A percentile compares a stretch with the other conserved stretches of the same genome.
Conservation (phyloP, 2,888 invertebrate genomes). For the Myopa tessellatipennis region DNA sequence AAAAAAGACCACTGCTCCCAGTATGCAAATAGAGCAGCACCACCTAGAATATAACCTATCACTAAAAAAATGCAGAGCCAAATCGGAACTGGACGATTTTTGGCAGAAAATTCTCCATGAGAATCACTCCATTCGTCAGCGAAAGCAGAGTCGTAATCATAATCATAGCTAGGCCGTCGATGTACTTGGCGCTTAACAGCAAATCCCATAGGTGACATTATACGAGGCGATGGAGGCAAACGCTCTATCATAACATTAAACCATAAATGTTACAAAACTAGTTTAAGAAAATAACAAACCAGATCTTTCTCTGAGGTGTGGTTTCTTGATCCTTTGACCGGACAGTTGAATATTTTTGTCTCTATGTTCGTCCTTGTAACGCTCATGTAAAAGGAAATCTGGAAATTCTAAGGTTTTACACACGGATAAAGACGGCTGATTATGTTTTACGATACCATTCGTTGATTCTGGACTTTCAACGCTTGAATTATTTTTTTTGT, state of each 20-base stretch:
- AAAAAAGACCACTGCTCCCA: constrained; percentile 90
- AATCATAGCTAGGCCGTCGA: constrained; percentile 68
- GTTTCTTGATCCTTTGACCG: constrained; percentile 42
- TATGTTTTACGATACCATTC: not conserved
- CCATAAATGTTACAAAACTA: not conserved
- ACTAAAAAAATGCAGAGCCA: constrained; percentile 90
- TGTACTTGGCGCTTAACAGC: constrained; percentile 73
- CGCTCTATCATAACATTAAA: constrained; percentile 44
- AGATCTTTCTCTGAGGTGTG: constrained; percentile 47
- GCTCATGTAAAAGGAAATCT: no score
- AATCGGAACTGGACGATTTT: constrained; percentile 81
- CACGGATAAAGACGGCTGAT: not conserved
- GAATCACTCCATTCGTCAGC: constrained; percentile 70
- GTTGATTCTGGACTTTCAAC: constrained; percentile 34
- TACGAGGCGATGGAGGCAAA: constrained; percentile 71
- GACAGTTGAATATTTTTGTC: constrained; percentile 40
- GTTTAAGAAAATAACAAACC: constrained; percentile 34
- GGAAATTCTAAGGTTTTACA: not conserved
- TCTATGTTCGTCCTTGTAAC: no score
- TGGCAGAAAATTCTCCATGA: constrained; percentile 66
- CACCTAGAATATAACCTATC: constrained; percentile 88
- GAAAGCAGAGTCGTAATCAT: constrained; percentile 73
- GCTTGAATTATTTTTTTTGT: constrained; percentile 39
- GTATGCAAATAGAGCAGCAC: constrained; percentile 84
- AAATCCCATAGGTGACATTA: constrained; percentile 78